Conservation (phyloP, 2,113 vertebrate species). For the Albula goreensis region DNA sequence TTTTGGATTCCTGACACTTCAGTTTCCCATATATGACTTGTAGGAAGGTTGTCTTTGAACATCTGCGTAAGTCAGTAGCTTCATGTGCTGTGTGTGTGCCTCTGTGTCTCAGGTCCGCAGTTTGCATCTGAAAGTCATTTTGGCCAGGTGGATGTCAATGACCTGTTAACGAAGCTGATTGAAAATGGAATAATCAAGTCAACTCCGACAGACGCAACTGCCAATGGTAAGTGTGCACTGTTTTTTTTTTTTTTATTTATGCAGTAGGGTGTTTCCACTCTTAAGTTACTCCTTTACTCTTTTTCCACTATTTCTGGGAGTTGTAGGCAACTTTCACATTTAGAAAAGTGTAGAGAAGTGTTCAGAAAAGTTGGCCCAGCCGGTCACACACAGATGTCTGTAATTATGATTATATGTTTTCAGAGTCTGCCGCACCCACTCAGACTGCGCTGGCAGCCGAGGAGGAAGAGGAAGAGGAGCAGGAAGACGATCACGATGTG, state of each 20-base stretch:
- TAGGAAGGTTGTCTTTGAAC: not conserved
- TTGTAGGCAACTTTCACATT: not conserved
- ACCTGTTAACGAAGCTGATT: conserved; percentile 89
- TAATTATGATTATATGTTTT: conserved; percentile 34
- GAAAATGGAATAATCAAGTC: conserved; percentile 88
- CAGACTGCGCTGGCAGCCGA: conserved; percentile 60
- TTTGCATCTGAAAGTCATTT: conserved; percentile 86
- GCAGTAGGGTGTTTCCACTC: too few species aligned
- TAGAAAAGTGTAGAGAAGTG: not conserved
- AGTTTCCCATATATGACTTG: not conserved
- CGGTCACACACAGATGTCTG: not conserved
- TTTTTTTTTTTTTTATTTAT: too few species aligned
- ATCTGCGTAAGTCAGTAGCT: not conserved
- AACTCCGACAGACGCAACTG: conserved; percentile 68
- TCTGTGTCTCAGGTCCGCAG: conserved; percentile 45
- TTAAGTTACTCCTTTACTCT: too few species aligned
- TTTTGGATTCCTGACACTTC: too few species aligned
- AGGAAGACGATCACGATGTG: conserved; percentile 81
- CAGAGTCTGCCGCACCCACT: conserved; percentile 69
- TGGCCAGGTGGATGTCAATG: conserved; percentile 93
- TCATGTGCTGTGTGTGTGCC: not conserved
- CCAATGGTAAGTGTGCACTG: conserved; percentile 54
- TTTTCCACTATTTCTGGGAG: not conserved
- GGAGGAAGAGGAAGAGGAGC: conserved; percentile 82
- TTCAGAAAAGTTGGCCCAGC: not conserved